A percentile compares a stretch with the other conserved stretches of the same genome.
phyloP scores from a whole-genome alignment of 2,797 vertebrate genomes.

The Sciurus vulgaris region DNA sequence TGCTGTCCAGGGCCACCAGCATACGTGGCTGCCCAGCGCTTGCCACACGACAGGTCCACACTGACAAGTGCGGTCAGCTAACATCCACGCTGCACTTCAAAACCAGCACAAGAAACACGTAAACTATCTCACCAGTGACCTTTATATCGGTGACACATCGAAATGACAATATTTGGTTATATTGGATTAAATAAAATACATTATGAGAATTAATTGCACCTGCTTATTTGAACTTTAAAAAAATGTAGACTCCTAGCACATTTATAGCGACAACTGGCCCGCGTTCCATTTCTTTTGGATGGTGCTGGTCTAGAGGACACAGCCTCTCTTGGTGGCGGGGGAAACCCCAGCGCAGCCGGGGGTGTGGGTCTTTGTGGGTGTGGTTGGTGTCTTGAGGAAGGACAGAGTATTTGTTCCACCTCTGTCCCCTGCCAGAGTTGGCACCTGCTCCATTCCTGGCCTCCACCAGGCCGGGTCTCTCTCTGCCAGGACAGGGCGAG shows the following conservation, averaged over 20 bases:
- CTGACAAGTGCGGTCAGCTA: rapidly evolving
- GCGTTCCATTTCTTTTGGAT: neutral
- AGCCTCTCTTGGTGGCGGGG: no score
- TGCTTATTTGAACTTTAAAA: neutral
- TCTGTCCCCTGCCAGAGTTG: neutral
- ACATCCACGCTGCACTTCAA: no score
- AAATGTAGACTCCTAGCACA: neutral
- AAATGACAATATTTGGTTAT: neutral
- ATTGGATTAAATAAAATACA: neutral
- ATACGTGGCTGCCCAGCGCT: rapidly evolving
- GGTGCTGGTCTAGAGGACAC: rapidly evolving
- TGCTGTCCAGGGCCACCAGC: rapidly evolving
- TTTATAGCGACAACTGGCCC: rapidly evolving
- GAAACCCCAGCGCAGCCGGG: neutral
- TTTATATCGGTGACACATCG: neutral
- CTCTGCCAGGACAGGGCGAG: neutral
- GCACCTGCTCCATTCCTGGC: no score
- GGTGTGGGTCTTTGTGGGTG: neutral
- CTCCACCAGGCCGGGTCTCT: neutral
- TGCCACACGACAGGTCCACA: rapidly evolving
- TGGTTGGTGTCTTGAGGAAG: neutral
- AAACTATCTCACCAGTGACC: neutral
- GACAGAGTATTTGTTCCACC: neutral
- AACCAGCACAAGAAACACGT: neutral
- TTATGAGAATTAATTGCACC: neutral